Percentiles rank a stretch among this genome's conserved stretches.
These are phyloP conservation scores for Heterohyrax brucei DNA, from an alignment of 2,797 vertebrate species.

Conservation along the genomic window DNA sequence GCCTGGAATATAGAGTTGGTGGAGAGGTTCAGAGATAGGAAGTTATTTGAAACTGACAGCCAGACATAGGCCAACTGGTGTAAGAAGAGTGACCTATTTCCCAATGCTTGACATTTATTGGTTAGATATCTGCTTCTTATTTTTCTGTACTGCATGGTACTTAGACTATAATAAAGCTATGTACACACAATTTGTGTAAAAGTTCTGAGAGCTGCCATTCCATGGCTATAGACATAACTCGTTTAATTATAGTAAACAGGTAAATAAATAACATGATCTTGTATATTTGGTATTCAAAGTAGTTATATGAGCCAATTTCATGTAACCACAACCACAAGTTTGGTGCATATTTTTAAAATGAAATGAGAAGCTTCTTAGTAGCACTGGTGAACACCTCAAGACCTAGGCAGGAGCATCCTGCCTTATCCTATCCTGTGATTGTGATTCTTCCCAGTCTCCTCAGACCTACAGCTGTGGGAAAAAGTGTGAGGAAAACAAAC, in stretches of 20 bases:
- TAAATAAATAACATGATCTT: neutral
- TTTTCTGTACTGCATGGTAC: neutral
- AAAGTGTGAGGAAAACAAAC: neutral
- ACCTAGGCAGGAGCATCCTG: neutral
- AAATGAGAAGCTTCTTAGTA: neutral
- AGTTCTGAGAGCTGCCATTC: neutral
- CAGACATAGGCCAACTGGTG: neutral
- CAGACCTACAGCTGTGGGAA: neutral
- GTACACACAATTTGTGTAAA: neutral
- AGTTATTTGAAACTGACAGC: slow-evolving; percentile 1
- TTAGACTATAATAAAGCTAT: neutral
- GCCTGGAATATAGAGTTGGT: neutral
- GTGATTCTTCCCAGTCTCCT: neutral
- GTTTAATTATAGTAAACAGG: neutral
- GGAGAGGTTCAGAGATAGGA: neutral
- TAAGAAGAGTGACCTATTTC: neutral
- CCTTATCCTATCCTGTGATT: neutral
- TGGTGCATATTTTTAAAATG: neutral
- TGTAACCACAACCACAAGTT: neutral
- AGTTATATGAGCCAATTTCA: neutral
- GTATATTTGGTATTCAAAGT: neutral
- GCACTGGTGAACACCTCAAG: neutral
- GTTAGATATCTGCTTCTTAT: neutral
- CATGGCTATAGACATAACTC: neutral
- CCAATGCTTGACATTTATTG: neutral